Evolutionary conservation across 1,140 invertebrate genomes (phyloP).

Genomic region (Habropoda laboriosa): DNA sequence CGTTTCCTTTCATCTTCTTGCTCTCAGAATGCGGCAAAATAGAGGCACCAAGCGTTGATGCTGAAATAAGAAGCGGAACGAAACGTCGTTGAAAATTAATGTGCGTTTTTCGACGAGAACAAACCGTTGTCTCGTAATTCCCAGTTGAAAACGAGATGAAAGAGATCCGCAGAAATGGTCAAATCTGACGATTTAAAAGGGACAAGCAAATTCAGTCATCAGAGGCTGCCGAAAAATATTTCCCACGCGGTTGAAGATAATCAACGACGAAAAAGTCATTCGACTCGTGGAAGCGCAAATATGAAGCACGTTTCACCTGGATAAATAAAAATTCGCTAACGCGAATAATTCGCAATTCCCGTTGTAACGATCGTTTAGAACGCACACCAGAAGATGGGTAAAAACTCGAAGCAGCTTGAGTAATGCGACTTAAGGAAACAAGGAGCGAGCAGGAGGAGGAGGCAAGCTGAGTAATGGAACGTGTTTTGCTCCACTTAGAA

Average conservation of each 20-base stretch:
- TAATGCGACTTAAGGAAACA: constrained; percentile 41
- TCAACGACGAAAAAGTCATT: background rate
- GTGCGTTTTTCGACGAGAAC: background rate
- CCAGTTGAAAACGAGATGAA: background rate
- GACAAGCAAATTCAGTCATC: background rate
- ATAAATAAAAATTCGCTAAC: background rate
- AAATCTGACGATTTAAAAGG: background rate
- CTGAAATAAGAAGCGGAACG: background rate
- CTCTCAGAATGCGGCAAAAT: too few species aligned
- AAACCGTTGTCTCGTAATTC: background rate
- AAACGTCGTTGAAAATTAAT: background rate
- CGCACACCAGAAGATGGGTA: background rate
- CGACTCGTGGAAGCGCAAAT: constrained; percentile 7
- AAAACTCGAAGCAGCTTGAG: constrained; percentile 41
- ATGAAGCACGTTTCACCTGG: background rate
- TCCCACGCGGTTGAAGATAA: background rate
- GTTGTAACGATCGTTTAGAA: constrained; percentile 40
- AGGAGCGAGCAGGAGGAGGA: background rate
- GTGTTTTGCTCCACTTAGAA: constrained; percentile 51
- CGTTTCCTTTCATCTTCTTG: too few species aligned
- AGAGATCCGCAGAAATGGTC: background rate
- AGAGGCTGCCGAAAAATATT: background rate
- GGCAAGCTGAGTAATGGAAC: constrained; percentile 40
- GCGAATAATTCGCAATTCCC: background rate
- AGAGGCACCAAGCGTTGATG: background rate